Evolutionary conservation across 2,888 invertebrate genomes (phyloP).

Genomic region (Clivina fossor): DNA sequence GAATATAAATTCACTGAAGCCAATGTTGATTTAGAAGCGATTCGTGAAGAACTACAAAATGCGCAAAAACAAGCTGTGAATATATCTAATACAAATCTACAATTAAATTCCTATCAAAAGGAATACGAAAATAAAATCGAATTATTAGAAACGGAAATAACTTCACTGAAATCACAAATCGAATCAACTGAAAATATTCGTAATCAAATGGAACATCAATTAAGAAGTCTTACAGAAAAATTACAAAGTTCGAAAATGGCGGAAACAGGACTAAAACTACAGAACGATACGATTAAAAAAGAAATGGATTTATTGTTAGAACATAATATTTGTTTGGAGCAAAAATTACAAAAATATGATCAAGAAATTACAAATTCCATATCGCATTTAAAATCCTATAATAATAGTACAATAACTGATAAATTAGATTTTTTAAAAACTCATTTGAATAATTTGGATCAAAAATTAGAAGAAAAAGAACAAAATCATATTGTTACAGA

Average conservation of each 20-base stretch:
- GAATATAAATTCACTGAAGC: slow-evolving; percentile 53
- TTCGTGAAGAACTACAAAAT: slow-evolving; percentile 50
- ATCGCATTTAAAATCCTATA: background rate
- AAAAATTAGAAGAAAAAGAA: slow-evolving; percentile 44
- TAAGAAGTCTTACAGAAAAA: slow-evolving; percentile 48
- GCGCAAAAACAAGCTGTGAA: slow-evolving; percentile 46
- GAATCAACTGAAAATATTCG: slow-evolving; percentile 43
- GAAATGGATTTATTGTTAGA: slow-evolving; percentile 40
- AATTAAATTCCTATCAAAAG: slow-evolving; percentile 40
- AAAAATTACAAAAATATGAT: slow-evolving; percentile 12
- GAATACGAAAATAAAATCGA: slow-evolving; percentile 44
- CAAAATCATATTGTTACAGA: slow-evolving; percentile 23
- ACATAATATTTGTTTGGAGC: slow-evolving; percentile 11
- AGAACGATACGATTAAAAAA: slow-evolving; percentile 47
- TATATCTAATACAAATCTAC: slow-evolving; percentile 45
- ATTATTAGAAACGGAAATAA: slow-evolving; percentile 44
- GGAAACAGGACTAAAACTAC: slow-evolving; percentile 48
- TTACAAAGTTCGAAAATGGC: slow-evolving; percentile 51
- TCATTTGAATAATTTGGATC: slow-evolving; percentile 46
- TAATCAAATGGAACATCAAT: slow-evolving; percentile 41
- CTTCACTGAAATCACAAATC: slow-evolving; percentile 45
- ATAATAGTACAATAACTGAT: slow-evolving; percentile 13
- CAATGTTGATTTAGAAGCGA: slow-evolving; percentile 55
- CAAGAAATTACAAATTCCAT: background rate
- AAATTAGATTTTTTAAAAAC: slow-evolving; percentile 18